Conservation (phyloP, 2,113 vertebrate species). For the Antechinus stuartii region DNA sequence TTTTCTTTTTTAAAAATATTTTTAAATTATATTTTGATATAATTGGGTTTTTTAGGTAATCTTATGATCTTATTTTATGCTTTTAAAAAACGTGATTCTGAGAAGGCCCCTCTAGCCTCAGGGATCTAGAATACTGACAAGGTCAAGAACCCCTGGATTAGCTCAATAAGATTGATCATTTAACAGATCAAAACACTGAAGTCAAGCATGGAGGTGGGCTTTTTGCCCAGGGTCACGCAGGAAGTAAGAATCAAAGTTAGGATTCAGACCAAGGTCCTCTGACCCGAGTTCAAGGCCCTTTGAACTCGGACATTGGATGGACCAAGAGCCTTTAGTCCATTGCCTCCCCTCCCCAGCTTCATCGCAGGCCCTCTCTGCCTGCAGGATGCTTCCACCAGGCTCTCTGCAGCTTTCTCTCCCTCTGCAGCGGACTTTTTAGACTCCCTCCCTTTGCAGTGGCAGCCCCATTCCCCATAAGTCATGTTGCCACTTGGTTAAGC, state of each 20-base stretch:
- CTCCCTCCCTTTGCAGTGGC: background rate
- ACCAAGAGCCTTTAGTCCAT: background rate
- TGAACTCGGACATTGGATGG: background rate
- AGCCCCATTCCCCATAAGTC: background rate
- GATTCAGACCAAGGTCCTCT: background rate
- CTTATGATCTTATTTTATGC: background rate
- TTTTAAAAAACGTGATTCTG: background rate
- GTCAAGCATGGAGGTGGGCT: background rate
- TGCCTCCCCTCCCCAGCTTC: background rate
- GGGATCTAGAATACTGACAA: background rate
- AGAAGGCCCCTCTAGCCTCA: background rate
- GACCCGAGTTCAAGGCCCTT: background rate
- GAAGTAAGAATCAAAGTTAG: background rate
- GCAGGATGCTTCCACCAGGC: background rate
- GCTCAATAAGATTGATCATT: background rate
- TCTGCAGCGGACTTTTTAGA: background rate
- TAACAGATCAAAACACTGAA: background rate
- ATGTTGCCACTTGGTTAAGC: background rate
- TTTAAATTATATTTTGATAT: background rate
- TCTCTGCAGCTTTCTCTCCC: background rate
- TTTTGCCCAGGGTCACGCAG: background rate
- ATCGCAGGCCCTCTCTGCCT: background rate
- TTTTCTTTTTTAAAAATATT: background rate
- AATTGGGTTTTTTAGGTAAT: background rate
- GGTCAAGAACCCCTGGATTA: background rate